Evolutionary conservation across 2,113 vertebrate species (phyloP).

Genomic region (Scomber japonicus): DNA sequence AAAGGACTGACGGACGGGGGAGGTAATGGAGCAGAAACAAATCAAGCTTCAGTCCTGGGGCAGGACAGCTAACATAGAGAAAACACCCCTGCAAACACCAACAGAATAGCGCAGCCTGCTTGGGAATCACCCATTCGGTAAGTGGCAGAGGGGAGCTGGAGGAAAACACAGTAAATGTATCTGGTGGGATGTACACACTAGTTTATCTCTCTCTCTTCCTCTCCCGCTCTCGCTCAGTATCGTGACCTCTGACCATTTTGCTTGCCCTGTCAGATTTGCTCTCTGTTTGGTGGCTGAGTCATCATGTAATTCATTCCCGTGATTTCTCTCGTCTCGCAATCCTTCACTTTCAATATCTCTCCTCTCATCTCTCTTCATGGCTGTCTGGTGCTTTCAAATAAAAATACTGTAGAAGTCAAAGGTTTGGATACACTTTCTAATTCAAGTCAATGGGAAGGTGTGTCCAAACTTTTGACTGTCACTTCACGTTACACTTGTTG

Average conservation of each 20-base stretch:
- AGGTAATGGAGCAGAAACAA: slow-evolving; percentile 73
- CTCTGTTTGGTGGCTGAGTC: slow-evolving; percentile 49
- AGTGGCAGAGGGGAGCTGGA: slow-evolving; percentile 21
- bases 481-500: too few species aligned
- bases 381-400: neutral
- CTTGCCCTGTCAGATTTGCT: slow-evolving; percentile 43
- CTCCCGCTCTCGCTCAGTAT: neutral
- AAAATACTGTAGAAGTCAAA: neutral
- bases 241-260: slow-evolving; percentile 25
- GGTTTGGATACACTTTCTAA: neutral
- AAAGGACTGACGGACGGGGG: slow-evolving; percentile 36
- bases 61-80: slow-evolving; percentile 28
- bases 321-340: slow-evolving; percentile 41
- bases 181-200: slow-evolving; percentile 26
- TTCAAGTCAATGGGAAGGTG: too few species aligned
- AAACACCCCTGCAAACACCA: slow-evolving; percentile 42
- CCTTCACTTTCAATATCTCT: slow-evolving; percentile 30
- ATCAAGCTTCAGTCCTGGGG: slow-evolving; percentile 45
- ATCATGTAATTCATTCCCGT: slow-evolving; percentile 49
- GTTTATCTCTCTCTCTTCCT: slow-evolving; percentile 3
- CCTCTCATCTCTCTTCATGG: slow-evolving; percentile 5
- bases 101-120: slow-evolving; percentile 39
- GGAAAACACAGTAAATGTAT: slow-evolving; percentile 25
- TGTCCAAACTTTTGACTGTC: too few species aligned
- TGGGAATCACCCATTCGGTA: slow-evolving; percentile 51